Base-by-base conservation (phyloP, 2,888 invertebrate genomes). In the Drosophila histrio region DNA sequence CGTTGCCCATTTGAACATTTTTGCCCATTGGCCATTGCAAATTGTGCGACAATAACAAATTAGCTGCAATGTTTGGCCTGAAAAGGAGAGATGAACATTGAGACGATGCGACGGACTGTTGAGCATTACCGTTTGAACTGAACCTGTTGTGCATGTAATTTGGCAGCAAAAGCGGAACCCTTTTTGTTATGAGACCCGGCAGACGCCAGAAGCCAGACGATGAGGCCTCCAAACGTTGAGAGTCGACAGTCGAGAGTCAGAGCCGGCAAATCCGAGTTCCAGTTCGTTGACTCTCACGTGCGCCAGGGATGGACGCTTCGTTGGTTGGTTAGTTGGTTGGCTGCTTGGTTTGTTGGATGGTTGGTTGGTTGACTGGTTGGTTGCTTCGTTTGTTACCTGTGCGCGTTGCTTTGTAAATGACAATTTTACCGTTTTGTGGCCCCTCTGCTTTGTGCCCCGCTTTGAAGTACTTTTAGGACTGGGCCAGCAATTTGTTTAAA, bases 31-130 rank as follows among this genome's bases (percentile, higher is more conserved):
- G 44, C 60, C 58, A 67, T 64, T 67, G 80, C 65, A 77, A 86
- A 83, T 73, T 80, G 87, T 82, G 87, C 86, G 86, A 82, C 88
- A 88, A 86, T 82, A 82, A 86, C 86, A 79, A 79, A 82, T 88
- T 88, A 88, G 83, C 73, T 83, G 78, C 59, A 61, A 57, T 68
- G 71, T 78, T 78, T 65, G 67, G 69, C 54, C 69, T 53, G 32
- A 44, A 61, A 62, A 15, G 36, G 9, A 36, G 17, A 36, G 36
- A 36, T 36, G 36, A 36, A 9, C 9, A 36, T 17, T 11, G 28
- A 24, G 15, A 30, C 36, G 50, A 26, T 3, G 2, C 7, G 39
- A 49, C 26, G 39, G 43, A 61, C 22, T 60, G 57, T 38, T 60
- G 68, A 58, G 54, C 67, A 79, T 66, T 77, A 72, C 72, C 79